Conservation (phyloP, 2,797 vertebrate species). For the Austrolebias charrua region DNA sequence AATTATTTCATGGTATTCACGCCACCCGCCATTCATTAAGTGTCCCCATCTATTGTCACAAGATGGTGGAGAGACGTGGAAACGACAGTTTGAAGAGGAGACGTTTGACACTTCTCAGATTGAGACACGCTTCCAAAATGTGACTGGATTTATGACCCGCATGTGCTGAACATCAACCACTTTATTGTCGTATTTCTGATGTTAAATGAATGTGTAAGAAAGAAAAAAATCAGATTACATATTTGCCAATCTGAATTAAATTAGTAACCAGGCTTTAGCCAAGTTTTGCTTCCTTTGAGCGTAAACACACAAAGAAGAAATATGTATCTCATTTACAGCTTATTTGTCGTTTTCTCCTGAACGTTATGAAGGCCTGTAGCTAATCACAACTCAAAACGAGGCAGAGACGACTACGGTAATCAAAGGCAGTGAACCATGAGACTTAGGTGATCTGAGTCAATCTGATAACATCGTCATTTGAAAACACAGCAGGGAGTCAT, state of each 20-base stretch:
- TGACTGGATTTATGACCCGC: conserved; percentile 11
- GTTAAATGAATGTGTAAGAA: conserved; percentile 14
- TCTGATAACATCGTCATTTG: no score
- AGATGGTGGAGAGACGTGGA: conserved; percentile 5
- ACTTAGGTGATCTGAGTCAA: conserved; percentile 41
- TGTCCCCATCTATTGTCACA: conserved; percentile 30
- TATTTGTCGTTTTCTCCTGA: conserved; percentile 19
- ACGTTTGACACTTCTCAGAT: conserved; percentile 34
- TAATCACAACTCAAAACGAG: conserved; percentile 34
- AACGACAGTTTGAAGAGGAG: conserved; percentile 27
- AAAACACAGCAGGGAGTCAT: conserved; percentile 30
- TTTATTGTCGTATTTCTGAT: conserved; percentile 1
- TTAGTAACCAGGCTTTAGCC: neutral
- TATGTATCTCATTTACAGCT: conserved; percentile 11
- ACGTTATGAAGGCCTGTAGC: conserved; percentile 33
- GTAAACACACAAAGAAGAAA: conserved; percentile 27
- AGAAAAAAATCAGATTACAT: neutral
- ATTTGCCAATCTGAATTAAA: conserved; percentile 1
- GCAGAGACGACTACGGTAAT: conserved; percentile 18
- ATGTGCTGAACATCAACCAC: conserved; percentile 31
- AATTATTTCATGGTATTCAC: conserved; percentile 32
- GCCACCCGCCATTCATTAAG: conserved; percentile 40
- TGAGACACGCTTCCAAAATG: conserved; percentile 10
- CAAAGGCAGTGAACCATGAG: conserved; percentile 44
- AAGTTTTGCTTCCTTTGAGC: conserved; percentile 30